Evolutionary conservation across 2,888 invertebrate genomes (phyloP).

Genomic region (Aricia artaxerxes): DNA sequence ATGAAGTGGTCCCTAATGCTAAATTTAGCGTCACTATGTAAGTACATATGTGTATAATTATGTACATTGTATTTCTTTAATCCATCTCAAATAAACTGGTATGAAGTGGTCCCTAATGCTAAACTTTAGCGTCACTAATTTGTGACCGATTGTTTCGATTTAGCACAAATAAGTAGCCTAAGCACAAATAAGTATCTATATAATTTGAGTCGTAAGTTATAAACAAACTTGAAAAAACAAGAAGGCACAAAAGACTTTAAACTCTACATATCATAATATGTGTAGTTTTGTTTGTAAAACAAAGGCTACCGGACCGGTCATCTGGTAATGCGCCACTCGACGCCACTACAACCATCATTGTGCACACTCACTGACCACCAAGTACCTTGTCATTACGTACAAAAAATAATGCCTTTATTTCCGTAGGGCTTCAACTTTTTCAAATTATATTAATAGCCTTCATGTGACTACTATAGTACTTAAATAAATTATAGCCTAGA

Average conservation of each 20-base stretch:
- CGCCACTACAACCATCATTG: constrained; percentile 42
- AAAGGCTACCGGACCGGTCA: constrained; percentile 66
- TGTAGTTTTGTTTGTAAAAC: constrained; percentile 45
- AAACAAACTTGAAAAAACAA: not conserved
- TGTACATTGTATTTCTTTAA: not conserved
- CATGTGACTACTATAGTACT: no score
- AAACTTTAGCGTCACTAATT: no score
- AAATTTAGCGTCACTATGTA: no score
- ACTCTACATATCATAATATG: not conserved
- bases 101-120: no score
- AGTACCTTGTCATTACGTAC: constrained; percentile 29
- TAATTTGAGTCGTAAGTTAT: not conserved
- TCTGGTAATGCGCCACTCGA: constrained; percentile 65
- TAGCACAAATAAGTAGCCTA: not conserved
- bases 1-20: no score
- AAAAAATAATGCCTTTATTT: not conserved
- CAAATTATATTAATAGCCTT: not conserved
- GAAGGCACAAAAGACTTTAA: not conserved
- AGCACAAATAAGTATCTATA: not conserved
- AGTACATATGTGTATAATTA: no score
- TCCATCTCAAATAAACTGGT: not conserved
- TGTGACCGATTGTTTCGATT: not conserved
- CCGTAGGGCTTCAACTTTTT: not conserved
- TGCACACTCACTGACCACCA: constrained; percentile 56
- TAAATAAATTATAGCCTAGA: no score